phyloP scores from a whole-genome alignment of 2,888 invertebrate species.

The Gibbula magus region DNA sequence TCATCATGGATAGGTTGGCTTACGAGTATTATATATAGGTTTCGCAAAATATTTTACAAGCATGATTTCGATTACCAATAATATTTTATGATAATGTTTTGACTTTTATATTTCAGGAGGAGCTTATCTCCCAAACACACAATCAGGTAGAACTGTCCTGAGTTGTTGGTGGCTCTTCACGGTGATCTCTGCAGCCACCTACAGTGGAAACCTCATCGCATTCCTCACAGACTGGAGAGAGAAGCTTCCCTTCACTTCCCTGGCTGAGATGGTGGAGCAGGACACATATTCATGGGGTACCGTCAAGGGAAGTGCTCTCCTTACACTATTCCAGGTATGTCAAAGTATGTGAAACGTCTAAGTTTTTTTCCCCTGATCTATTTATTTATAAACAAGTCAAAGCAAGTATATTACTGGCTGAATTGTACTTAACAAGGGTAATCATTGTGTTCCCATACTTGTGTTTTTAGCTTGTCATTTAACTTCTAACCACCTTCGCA shows the following conservation, averaged over 20 bases:
- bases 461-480: too few species aligned
- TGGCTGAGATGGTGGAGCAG: constrained; percentile 13
- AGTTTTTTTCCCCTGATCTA: neutral
- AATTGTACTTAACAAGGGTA: too few species aligned
- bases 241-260: neutral
- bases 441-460: too few species aligned
- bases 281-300: neutral
- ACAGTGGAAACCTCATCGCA: constrained; percentile 22
- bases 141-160: neutral
- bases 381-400: too few species aligned
- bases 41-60: too few species aligned
- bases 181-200: constrained; percentile 3
- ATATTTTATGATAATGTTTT: too few species aligned
- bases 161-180: constrained; percentile 12
- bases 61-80: too few species aligned
- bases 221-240: constrained; percentile 1
- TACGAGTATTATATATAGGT: too few species aligned
- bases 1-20: too few species aligned
- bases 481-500: too few species aligned
- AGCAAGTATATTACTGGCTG: too few species aligned
- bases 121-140: neutral
- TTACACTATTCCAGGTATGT: neutral
- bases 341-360: neutral
- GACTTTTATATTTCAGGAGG: neutral
- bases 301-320: neutral